Conservation (phyloP, 2,113 vertebrate species). For the Tiliqua scincoides region DNA sequence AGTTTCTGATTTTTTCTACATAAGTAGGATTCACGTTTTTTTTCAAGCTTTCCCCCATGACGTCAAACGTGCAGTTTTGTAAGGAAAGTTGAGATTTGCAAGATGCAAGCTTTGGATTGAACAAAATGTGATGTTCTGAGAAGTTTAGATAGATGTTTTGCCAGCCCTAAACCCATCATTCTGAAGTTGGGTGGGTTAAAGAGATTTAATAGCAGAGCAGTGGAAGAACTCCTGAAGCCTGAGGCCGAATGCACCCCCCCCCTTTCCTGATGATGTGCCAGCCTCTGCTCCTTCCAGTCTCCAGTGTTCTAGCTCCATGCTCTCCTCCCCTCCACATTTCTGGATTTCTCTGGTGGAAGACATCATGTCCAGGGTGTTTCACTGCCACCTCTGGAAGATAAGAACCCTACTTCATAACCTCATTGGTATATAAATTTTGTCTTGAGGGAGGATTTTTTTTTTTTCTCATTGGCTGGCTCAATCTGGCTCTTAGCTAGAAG, state of each 20-base stretch:
- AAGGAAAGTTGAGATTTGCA: background rate
- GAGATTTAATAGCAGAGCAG: too few species aligned
- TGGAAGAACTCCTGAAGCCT: too few species aligned
- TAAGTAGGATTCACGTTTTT: background rate
- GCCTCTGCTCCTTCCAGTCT: too few species aligned
- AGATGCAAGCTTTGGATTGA: background rate
- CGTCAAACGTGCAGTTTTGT: background rate
- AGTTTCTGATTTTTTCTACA: background rate
- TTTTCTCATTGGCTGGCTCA: too few species aligned
- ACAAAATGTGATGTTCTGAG: background rate
- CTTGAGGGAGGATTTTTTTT: too few species aligned
- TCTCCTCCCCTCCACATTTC: too few species aligned
- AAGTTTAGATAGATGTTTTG: background rate
- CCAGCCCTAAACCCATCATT: background rate
- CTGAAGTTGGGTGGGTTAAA: background rate
- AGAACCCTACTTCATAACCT: background rate
- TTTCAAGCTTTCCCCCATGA: background rate
- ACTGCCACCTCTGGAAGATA: background rate
- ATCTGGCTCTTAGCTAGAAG: background rate
- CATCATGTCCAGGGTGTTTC: background rate
- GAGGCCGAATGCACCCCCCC: too few species aligned
- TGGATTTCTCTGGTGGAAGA: background rate
- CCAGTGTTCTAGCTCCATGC: too few species aligned
- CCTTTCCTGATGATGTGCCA: too few species aligned
- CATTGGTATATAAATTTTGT: background rate